These are phyloP conservation scores for Kradibia gibbosae DNA, from an alignment of 1,140 invertebrate genomes.

Conservation along the genomic window DNA sequence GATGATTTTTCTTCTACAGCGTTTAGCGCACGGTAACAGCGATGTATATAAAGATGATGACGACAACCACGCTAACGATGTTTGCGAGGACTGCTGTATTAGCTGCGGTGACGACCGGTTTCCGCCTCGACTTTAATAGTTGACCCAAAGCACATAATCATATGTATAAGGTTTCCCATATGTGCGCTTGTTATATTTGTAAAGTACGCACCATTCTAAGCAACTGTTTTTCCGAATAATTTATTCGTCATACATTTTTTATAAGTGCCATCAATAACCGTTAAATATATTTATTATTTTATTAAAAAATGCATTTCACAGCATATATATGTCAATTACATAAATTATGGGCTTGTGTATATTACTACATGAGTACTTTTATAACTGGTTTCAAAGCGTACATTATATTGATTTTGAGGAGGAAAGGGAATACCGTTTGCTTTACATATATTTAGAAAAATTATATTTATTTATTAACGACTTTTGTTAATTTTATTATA, in stretches of 20 bases:
- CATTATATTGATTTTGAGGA: too few relatives aligned
- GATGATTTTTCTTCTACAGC: conserved; percentile 64
- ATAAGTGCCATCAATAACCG: background rate
- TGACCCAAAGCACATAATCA: conserved; percentile 36
- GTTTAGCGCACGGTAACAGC: background rate
- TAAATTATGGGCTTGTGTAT: too few relatives aligned
- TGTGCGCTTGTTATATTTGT: conserved; percentile 54
- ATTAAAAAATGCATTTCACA: background rate
- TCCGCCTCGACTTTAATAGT: conserved; percentile 59
- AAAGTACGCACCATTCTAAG: background rate
- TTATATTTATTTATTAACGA: background rate
- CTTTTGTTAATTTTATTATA: too few relatives aligned
- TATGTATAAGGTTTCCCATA: conserved; percentile 11
- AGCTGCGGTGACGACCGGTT: conserved; percentile 63
- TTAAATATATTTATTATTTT: background rate
- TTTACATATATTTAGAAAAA: background rate
- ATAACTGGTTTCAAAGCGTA: background rate
- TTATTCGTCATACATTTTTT: background rate
- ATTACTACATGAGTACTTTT: too few relatives aligned
- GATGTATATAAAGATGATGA: conserved; percentile 49
- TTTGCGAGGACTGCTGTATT: background rate
- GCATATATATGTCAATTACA: background rate
- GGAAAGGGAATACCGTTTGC: too few relatives aligned
- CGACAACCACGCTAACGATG: conserved; percentile 26
- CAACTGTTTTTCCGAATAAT: background rate